phyloP scores from a whole-genome alignment of 1,140 invertebrate genomes.

The Apis dorsata region DNA sequence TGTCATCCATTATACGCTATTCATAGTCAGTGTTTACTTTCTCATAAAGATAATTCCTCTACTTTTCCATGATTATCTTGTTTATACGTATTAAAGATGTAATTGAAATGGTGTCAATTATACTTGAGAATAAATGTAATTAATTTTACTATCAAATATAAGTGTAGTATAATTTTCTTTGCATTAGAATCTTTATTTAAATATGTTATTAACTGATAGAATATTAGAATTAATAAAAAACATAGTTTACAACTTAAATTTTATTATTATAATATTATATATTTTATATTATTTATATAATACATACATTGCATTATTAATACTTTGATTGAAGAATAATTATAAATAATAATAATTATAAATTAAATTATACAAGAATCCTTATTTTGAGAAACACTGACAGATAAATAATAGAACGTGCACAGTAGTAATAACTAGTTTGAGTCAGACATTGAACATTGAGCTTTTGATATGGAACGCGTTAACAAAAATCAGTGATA shows the following conservation, averaged over 20 bases:
- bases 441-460: neutral
- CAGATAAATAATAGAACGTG: neutral
- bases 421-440: slow-evolving; percentile 14
- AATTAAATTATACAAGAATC: neutral
- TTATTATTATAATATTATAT: neutral
- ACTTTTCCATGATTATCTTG: neutral
- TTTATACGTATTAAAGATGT: neutral
- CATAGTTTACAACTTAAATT: neutral
- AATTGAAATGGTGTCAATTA: neutral
- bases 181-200: too few relatives aligned
- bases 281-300: neutral
- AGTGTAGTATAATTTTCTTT: neutral
- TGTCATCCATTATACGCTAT: slow-evolving; percentile 19
- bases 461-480: neutral
- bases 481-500: neutral
- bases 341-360: neutral
- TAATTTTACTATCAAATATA: too few relatives aligned
- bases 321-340: neutral
- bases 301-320: too few relatives aligned
- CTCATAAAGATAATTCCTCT: slow-evolving; percentile 1
- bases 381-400: neutral
- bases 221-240: too few relatives aligned
- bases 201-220: too few relatives aligned
- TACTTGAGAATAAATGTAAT: neutral
- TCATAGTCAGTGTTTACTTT: slow-evolving; percentile 29